These are phyloP conservation scores for Branchinecta lindahli DNA, from an alignment of 1,140 invertebrate species.

Conservation along the genomic window DNA sequence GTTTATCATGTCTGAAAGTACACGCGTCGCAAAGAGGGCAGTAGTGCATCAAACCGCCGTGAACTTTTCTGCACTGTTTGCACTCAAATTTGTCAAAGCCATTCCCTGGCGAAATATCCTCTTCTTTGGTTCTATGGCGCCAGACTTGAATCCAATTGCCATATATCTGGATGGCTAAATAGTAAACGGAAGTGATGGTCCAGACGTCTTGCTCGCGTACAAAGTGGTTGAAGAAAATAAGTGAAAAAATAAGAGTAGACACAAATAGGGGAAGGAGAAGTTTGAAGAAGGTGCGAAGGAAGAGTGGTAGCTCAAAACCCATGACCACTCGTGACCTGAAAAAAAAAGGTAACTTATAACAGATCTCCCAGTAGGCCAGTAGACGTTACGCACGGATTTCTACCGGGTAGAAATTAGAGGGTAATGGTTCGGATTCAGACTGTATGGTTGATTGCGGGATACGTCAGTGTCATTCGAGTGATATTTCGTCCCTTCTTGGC, in stretches of 20 bases:
- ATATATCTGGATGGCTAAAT: neutral
- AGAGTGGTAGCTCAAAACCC: neutral
- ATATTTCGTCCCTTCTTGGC: no score
- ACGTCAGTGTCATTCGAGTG: no score
- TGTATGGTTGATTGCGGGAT: no score
- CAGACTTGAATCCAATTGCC: neutral
- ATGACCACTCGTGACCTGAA: neutral
- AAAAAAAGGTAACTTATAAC: no score
- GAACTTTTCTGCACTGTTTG: neutral
- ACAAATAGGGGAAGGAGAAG: neutral
- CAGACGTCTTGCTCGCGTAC: neutral
- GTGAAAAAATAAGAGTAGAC: neutral
- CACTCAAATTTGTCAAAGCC: neutral
- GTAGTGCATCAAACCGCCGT: constrained; percentile 11
- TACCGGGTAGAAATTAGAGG: no score
- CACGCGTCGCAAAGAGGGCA: constrained; percentile 18
- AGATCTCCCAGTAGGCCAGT: no score
- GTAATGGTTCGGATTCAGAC: no score
- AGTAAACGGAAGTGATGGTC: neutral
- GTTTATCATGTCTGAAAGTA: constrained; percentile 17
- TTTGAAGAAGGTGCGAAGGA: neutral
- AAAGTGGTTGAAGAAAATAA: neutral
- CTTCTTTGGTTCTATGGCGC: constrained; percentile 1
- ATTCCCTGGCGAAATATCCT: no score
- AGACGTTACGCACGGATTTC: no score